phyloP scores from a whole-genome alignment of 1,140 invertebrate genomes.

The Nylanderia fulva region DNA sequence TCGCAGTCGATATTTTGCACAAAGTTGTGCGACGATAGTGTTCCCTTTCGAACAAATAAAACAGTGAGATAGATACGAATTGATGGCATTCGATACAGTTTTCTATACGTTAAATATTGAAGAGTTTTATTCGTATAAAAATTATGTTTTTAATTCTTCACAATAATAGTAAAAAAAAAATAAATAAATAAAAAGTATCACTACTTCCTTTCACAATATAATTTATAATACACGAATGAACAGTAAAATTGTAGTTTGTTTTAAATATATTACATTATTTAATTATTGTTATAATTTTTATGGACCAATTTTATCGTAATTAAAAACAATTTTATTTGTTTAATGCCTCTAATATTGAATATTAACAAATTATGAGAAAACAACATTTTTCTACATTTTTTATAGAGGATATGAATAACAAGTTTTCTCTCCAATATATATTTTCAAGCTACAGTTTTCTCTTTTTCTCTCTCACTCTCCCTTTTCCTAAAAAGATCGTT shows the following conservation, averaged over 20 bases:
- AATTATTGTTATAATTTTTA: background rate
- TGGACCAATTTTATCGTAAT: background rate
- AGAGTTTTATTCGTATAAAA: background rate
- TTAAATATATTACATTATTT: background rate
- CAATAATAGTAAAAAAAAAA: background rate
- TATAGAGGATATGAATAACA: background rate
- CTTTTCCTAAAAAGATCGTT: background rate
- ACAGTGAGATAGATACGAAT: background rate
- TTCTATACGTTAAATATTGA: background rate
- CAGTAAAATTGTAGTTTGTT: background rate
- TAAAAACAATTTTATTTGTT: background rate
- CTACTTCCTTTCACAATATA: too few species aligned
- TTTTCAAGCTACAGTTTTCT: background rate
- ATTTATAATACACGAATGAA: background rate
- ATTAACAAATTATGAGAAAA: background rate
- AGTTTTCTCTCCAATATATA: background rate
- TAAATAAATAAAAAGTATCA: background rate
- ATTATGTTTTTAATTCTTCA: background rate
- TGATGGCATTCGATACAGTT: background rate
- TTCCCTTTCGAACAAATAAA: background rate
- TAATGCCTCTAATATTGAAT: background rate
- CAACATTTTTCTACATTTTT: background rate
- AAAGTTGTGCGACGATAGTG: conserved; percentile 46
- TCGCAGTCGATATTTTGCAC: conserved; percentile 68
- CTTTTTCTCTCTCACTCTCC: background rate